Percentiles rank a stretch among this genome's conserved stretches.
phyloP scores from a whole-genome alignment of 2,113 vertebrate species.

The Acrocephalus kingi region DNA sequence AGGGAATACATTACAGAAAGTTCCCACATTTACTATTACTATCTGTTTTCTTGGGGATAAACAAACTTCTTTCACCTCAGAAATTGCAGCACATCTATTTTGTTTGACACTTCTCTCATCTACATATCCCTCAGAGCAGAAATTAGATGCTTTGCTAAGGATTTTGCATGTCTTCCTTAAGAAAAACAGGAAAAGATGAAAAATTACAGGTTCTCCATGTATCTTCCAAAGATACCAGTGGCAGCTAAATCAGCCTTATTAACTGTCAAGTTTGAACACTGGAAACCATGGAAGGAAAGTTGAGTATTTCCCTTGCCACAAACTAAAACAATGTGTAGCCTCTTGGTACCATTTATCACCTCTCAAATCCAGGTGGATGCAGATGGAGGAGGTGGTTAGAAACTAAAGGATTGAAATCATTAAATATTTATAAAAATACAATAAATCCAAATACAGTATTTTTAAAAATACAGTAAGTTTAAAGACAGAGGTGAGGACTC shows the following conservation, averaged over 20 bases:
- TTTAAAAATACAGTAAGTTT: not conserved
- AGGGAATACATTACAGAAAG: not conserved
- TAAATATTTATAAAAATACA: not conserved
- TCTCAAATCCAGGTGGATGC: not conserved
- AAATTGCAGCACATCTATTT: not conserved
- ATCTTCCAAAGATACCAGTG: not conserved
- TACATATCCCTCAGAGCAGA: not conserved
- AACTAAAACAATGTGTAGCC: not conserved
- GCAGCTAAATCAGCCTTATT: not conserved
- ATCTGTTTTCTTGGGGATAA: not conserved
- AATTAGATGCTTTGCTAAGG: conserved; percentile 2
- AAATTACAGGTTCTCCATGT: not conserved
- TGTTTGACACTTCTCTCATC: not conserved
- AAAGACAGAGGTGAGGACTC: not conserved
- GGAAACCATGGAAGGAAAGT: not conserved
- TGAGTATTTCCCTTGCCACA: not conserved
- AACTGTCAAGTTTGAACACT: not conserved
- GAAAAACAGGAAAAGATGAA: not conserved
- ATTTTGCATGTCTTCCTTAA: not conserved
- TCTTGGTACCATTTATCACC: not conserved
- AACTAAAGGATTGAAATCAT: not conserved
- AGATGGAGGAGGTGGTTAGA: not conserved
- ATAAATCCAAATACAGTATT: not conserved
- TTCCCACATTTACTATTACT: not conserved
- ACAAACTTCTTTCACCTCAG: not conserved